A percentile compares a stretch with the other conserved stretches of the same genome.
Conservation (phyloP, 2,797 vertebrate genomes). For the Chrysocyon brachyurus region DNA sequence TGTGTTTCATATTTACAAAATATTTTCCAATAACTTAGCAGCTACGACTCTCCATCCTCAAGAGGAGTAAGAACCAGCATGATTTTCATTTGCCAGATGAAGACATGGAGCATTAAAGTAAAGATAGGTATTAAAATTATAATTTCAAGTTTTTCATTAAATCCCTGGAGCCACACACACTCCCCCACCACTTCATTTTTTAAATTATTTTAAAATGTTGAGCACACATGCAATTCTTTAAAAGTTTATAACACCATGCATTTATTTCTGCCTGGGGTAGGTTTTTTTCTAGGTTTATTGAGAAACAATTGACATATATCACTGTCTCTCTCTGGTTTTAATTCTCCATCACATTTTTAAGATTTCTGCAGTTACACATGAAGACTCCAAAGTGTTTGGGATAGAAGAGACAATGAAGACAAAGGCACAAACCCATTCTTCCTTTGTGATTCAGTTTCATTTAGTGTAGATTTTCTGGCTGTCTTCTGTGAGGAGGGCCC, state of each 20-base stretch:
- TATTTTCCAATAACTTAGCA: neutral
- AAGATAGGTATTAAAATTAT: slow-evolving; percentile 23
- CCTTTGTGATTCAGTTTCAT: neutral
- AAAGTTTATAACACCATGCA: neutral
- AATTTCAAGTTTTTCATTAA: slow-evolving; percentile 40
- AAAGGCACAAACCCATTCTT: neutral
- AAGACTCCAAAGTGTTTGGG: neutral
- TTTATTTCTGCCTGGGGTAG: neutral
- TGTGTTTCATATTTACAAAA: slow-evolving; percentile 53
- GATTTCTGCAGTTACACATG: neutral
- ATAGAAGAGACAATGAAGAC: neutral
- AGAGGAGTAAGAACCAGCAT: neutral
- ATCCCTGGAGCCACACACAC: neutral
- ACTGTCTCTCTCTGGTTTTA: slow-evolving; percentile 11
- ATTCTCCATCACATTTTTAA: slow-evolving; percentile 10
- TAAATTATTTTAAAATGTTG: slow-evolving; percentile 27
- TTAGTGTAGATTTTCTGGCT: neutral
- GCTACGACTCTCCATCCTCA: neutral
- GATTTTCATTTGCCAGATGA: slow-evolving; percentile 39
- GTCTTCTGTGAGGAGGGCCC: neutral
- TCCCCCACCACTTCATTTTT: neutral
- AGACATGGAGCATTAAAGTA: neutral
- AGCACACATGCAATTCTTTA: neutral
- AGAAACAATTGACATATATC: neutral
- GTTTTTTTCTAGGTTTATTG: neutral